Conservation (phyloP, 2,888 invertebrate genomes). For the Eumerus sabulonum region DNA sequence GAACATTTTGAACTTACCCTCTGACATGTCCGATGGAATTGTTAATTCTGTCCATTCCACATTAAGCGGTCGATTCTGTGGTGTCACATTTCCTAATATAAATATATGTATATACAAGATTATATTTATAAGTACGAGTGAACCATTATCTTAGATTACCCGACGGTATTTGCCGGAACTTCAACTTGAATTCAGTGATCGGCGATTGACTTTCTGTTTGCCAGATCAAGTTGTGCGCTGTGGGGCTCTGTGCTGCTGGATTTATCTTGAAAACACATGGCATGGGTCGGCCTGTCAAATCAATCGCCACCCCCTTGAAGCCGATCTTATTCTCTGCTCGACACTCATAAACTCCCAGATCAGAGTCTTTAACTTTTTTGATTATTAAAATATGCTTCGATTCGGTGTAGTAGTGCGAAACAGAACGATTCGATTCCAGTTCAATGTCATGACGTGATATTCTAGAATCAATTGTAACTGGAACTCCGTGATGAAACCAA, state of each 20-base stretch:
- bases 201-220: constrained; percentile 91
- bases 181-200: constrained; percentile 85
- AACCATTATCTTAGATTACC: constrained; percentile 69
- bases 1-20: constrained; percentile 71
- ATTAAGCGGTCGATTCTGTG: constrained; percentile 68
- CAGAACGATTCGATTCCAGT: constrained; percentile 75
- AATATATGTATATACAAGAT: neutral
- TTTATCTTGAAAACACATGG: constrained; percentile 77
- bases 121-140: constrained; percentile 30
- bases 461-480: constrained; percentile 78
- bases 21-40: constrained; percentile 76
- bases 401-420: constrained; percentile 80
- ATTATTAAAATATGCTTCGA: constrained; percentile 84
- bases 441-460: constrained; percentile 79
- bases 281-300: constrained; percentile 83
- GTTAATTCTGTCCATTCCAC: constrained; percentile 77
- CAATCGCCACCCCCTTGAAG: constrained; percentile 84
- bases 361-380: constrained; percentile 83
- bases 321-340: constrained; percentile 87
- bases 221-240: constrained; percentile 87
- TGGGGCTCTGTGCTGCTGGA: constrained; percentile 77
- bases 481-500: constrained; percentile 84
- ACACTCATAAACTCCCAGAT: constrained; percentile 90
- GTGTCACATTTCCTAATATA: constrained; percentile 71
- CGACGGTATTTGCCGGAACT: constrained; percentile 77